Evolutionary conservation across 2,888 invertebrate species (phyloP), one percentile per base, ranked within the genome.

Genomic region (Protula sp.): DNA sequence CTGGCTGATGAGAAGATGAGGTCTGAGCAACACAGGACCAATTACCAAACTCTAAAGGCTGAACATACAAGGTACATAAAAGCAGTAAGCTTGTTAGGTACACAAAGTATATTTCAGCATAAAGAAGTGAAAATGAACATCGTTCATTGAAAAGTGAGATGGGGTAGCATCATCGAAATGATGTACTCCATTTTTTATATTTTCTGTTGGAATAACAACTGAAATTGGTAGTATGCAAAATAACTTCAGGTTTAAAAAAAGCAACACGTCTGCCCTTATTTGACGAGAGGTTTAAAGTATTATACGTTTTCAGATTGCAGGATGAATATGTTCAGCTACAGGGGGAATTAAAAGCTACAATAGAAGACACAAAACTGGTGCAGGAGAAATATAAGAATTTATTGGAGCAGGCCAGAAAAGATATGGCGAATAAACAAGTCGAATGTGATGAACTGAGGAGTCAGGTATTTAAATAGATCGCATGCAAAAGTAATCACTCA

Each of bases 41-140:
- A 80, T 60, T 80, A 79, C 67, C 75, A 78, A 62, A 74, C 74
- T 30, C 69, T 81, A 28, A 80, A 81, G 63, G 67, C 72, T 24
- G 79, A 80, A 65, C 79, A 80, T 63, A 71, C 70, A 58, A 74
- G 74, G 80, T 79, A 63, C 31, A n/a, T n/a, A n/a, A n/a, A n/a
- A n/a, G n/a, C n/a, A n/a, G n/a, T n/a, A n/a, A n/a, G n/a, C n/a
- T n/a, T n/a, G n/a, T n/a, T n/a, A n/a, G n/a, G n/a, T n/a, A n/a
- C n/a, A n/a, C n/a, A n/a, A n/a, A n/a, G n/a, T n/a, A n/a, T n/a
- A n/a, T n/a, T n/a, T n/a, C n/a, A n/a, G n/a, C n/a, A n/a, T n/a
- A n/a, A n/a, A n/a, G n/a, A n/a, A n/a, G n/a, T n/a, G n/a, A n/a
- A n/a, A n/a, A n/a, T n/a, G n/a, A n/a, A n/a, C n/a, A n/a, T n/a